Evolutionary conservation across 92 coral and sea anemone species (phyloP), one percentile per base, ranked within the genome.

Genomic region (Parazoanthus swiftii): DNA sequence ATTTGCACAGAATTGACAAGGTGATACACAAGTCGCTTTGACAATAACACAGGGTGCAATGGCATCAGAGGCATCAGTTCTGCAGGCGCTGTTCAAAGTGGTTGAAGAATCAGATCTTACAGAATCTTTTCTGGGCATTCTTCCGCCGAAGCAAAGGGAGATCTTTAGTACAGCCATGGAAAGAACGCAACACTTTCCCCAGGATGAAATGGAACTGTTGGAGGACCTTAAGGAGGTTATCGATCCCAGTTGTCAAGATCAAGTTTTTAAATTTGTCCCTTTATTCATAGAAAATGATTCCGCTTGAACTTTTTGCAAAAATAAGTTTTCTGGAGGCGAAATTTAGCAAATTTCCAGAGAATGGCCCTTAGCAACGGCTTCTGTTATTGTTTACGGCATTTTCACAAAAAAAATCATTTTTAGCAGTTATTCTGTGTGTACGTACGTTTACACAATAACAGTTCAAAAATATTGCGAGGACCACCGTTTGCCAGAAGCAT

Each of bases 91-190:
- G 82, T 88, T 66, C 74, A 74, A 74, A 66, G 75, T 11, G 74
- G 85, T 74, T 21, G 37, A 67, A 11, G 90, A 88, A 23, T 72
- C 74, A 37, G 73, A 74, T 33, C 59, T 88, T 15, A 16, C 74
- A 20, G 38, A 80, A 10, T 80, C 84, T 37, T 80, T 85, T 56
- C 68, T 44, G 59, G 33, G 84, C 56, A 81, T 90, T 79, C 78
- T 80, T 18, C 92, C 85, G 46, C 83, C 82, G 13, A 79, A 63
- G 80, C 90, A 90, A 85, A 86, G 90, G 76, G 77, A 90, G 51
- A 56, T 90, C 56, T 74, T 90, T 37, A 33, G 35, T 44, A 50
- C 58, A 21, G 92, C 90, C 50, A 15, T 86, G 43, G 76, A 43
- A 59, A 86, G 90, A 54, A 86, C 70, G 46, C 72, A 50, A 44